These are phyloP conservation scores for Ibidorhyncha struthersii DNA, from an alignment of 2,113 vertebrate genomes.

Conservation along the genomic window DNA sequence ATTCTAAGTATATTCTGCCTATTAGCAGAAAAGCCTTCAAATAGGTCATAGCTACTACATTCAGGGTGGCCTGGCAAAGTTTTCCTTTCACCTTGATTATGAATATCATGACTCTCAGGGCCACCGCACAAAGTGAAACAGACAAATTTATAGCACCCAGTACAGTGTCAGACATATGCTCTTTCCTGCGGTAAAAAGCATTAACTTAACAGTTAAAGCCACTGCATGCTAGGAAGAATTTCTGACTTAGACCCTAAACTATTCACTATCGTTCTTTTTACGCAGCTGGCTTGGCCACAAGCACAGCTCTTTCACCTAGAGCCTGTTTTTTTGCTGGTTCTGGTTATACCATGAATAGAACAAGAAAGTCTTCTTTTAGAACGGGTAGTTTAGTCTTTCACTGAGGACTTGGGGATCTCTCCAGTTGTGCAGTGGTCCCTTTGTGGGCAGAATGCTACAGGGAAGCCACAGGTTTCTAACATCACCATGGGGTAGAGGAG, in stretches of 20 bases:
- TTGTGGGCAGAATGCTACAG: not conserved
- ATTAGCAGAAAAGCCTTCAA: not conserved
- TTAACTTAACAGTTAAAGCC: not conserved
- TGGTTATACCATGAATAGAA: no score
- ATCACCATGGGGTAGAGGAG: not conserved
- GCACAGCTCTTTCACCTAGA: not conserved
- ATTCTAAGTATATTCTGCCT: not conserved
- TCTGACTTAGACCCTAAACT: not conserved
- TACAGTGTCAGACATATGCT: not conserved
- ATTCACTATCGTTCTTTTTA: not conserved
- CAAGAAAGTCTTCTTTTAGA: no score
- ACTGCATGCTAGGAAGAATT: not conserved
- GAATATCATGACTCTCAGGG: not conserved
- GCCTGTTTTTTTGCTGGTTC: no score
- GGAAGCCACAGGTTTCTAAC: not conserved
- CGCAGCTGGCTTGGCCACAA: not conserved
- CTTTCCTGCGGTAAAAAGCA: not conserved
- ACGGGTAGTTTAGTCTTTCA: not conserved
- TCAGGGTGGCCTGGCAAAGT: not conserved
- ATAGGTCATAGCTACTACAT: not conserved
- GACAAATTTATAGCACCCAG: not conserved
- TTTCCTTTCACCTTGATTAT: not conserved
- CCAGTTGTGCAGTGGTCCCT: not conserved
- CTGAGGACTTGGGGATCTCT: not conserved
- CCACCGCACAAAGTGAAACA: not conserved